phyloP scores from a whole-genome alignment of 2,797 vertebrate species.

The Gallinago stenura region DNA sequence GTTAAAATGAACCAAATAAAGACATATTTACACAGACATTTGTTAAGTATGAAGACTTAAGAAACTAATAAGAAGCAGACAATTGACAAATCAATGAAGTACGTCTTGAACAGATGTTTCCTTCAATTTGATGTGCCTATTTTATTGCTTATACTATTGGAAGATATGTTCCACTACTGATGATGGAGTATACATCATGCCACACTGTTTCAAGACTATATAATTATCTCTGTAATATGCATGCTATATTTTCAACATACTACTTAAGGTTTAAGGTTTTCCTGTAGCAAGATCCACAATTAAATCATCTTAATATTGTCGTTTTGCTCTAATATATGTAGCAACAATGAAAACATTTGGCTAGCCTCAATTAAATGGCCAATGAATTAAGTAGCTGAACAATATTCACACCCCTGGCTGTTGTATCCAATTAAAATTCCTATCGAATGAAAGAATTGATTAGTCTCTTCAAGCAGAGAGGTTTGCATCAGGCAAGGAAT shows the following conservation, averaged over 20 bases:
- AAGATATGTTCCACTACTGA: constrained; percentile 28
- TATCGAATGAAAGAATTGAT: constrained; percentile 78
- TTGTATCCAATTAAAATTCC: constrained; percentile 80
- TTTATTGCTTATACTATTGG: constrained; percentile 45
- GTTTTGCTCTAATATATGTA: constrained; percentile 58
- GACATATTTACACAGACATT: neutral
- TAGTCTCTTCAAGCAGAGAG: constrained; percentile 72
- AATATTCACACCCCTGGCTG: constrained; percentile 73
- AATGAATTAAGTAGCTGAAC: constrained; percentile 57
- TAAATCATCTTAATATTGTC: constrained; percentile 62
- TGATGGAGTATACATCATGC: constrained; percentile 1
- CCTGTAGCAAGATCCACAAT: constrained; percentile 43
- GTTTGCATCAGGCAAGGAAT: constrained; percentile 71
- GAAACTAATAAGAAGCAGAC: constrained; percentile 44
- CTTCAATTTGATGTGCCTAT: constrained; percentile 55
- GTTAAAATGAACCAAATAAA: neutral
- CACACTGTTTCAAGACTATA: constrained; percentile 7
- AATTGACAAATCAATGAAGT: constrained; percentile 51
- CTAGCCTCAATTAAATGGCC: constrained; percentile 67
- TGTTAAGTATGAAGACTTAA: constrained; percentile 5
- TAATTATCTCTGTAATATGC: constrained; percentile 46
- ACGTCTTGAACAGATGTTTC: constrained; percentile 63
- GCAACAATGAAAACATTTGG: constrained; percentile 68
- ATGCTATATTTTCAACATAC: constrained; percentile 8
- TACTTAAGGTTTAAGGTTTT: constrained; percentile 52